Percentiles rank a stretch among this genome's conserved stretches.
Evolutionary conservation across 2,113 vertebrate species (phyloP).

Genomic region (Chinchilla lanigera): DNA sequence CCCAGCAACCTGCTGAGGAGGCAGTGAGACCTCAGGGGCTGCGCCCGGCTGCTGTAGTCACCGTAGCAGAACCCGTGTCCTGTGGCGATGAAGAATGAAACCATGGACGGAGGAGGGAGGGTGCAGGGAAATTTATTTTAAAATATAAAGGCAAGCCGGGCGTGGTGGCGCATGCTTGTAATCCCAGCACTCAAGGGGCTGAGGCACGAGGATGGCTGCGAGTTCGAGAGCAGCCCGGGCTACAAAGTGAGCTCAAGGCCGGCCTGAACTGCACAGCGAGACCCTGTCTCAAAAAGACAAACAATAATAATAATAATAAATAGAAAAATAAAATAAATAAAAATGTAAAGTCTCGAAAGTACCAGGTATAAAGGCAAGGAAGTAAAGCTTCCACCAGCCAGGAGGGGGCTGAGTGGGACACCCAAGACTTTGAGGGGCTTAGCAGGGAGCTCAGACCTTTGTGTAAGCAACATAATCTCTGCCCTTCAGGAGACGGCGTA

Average conservation of each 20-base stretch:
- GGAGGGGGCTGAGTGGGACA: not conserved
- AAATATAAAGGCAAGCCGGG: not conserved
- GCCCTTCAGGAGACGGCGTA: not conserved
- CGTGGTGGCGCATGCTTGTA: no score
- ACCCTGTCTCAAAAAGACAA: no score
- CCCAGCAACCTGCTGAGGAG: not conserved
- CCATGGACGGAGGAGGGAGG: not conserved
- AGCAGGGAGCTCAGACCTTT: not conserved
- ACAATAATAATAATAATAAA: no score
- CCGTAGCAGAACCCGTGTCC: not conserved
- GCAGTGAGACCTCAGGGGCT: not conserved
- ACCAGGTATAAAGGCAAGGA: not conserved
- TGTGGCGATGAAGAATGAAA: not conserved
- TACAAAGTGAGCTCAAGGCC: no score
- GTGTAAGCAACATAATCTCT: not conserved
- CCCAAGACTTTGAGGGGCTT: not conserved
- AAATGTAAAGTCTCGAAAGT: no score
- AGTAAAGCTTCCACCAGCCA: not conserved
- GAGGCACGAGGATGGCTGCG: no score
- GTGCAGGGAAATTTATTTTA: not conserved
- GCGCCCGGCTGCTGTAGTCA: not conserved
- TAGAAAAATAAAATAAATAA: no score
- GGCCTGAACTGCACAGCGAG: no score
- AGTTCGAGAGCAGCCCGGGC: no score
- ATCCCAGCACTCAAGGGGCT: no score